Conservation (phyloP, 2,888 invertebrate genomes). For the Mylabris sibirica region DNA sequence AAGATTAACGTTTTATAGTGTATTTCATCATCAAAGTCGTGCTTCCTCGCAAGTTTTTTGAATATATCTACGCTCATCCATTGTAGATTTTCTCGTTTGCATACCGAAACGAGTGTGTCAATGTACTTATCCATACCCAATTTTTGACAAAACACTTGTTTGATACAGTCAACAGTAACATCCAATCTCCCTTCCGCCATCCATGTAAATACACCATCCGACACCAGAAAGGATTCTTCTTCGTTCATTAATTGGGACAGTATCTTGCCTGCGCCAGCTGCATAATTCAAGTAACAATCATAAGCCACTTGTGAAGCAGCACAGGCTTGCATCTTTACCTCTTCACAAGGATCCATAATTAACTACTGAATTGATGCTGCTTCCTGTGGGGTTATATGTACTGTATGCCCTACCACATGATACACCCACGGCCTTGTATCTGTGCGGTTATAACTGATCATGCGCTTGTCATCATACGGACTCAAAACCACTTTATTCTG, state of each 20-base stretch:
- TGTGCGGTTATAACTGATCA: background rate
- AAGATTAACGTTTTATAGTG: too few species aligned
- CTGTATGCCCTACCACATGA: background rate
- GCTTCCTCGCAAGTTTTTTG: too few species aligned
- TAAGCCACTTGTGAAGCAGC: background rate
- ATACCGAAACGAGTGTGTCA: too few species aligned
- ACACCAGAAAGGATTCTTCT: background rate
- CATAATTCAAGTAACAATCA: background rate
- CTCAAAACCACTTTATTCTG: conserved; percentile 17
- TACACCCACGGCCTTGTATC: background rate
- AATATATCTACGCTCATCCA: too few species aligned
- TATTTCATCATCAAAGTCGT: too few species aligned
- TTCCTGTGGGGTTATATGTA: background rate
- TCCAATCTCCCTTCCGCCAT: background rate
- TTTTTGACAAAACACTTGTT: background rate
- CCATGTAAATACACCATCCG: background rate
- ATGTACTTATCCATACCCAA: background rate
- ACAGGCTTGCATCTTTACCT: background rate
- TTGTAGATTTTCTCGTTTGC: too few species aligned
- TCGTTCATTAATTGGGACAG: background rate
- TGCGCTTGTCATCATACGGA: conserved; percentile 13
- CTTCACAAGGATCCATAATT: background rate
- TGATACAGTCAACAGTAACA: too few species aligned
- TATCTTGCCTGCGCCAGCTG: background rate
- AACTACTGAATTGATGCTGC: background rate